Conservation (phyloP, 2,888 invertebrate species). For the Drosophila silvestris region DNA sequence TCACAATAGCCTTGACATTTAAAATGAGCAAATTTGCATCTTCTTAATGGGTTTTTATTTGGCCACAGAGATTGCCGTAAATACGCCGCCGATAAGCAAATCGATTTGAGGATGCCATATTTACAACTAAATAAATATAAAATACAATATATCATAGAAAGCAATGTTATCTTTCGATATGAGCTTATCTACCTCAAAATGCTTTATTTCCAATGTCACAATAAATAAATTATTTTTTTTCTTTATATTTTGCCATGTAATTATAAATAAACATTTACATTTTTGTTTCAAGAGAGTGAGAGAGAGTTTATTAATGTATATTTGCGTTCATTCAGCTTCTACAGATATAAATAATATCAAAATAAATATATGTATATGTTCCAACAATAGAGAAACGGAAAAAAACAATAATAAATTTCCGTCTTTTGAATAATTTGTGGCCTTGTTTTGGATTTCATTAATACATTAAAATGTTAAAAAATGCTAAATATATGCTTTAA, state of each 20-base stretch:
- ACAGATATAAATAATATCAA: constrained; percentile 50
- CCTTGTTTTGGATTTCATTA: constrained; percentile 33
- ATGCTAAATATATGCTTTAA: constrained; percentile 18
- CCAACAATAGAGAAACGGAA: constrained; percentile 24
- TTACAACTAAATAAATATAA: constrained; percentile 3
- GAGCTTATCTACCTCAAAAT: constrained; percentile 3
- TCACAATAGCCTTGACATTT: constrained; percentile 63
- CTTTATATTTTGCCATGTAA: not conserved
- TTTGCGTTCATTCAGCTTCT: constrained; percentile 59
- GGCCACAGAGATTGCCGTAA: constrained; percentile 21
- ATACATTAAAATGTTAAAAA: constrained; percentile 26
- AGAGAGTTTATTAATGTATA: constrained; percentile 30
- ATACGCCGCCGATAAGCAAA: constrained; percentile 8
- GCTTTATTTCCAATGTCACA: constrained; percentile 6
- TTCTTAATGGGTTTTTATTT: constrained; percentile 20
- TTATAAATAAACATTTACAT: constrained; percentile 11
- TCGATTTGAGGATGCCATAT: constrained; percentile 1
- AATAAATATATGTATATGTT: constrained; percentile 24
- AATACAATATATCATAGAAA: constrained; percentile 3
- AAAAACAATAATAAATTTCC: constrained; percentile 16
- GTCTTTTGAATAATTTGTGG: not conserved
- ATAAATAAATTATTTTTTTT: constrained; percentile 8
- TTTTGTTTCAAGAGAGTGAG: not conserved
- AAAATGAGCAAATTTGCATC: constrained; percentile 48
- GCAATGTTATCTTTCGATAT: not conserved